phyloP scores from a whole-genome alignment of 2,113 vertebrate genomes.

The Taurulus bubalis region DNA sequence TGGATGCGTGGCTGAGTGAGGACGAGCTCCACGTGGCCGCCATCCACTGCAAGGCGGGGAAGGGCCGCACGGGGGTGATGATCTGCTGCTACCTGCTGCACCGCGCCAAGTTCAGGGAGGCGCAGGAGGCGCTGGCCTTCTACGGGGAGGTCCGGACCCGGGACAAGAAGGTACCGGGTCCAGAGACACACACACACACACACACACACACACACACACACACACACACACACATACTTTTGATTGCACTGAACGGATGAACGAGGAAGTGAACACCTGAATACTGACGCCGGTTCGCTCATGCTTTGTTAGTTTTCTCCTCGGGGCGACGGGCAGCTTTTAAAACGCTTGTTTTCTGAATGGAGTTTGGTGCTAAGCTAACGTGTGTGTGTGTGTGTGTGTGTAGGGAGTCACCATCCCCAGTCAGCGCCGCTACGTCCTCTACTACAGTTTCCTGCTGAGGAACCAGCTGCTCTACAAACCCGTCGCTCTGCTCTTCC shows the following conservation, averaged over 20 bases:
- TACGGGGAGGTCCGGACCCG: constrained; percentile 97
- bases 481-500: constrained; percentile 96
- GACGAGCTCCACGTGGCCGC: constrained; percentile 97
- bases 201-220: too few species aligned
- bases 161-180: constrained; percentile 91
- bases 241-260: too few species aligned
- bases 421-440: constrained; percentile 96
- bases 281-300: too few species aligned
- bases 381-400: background rate
- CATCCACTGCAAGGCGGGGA: constrained; percentile 99
- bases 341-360: too few species aligned
- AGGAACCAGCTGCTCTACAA: constrained; percentile 96
- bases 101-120: constrained; percentile 93
- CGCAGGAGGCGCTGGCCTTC: constrained; percentile 97
- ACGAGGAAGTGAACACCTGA: too few species aligned
- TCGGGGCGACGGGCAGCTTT: too few species aligned
- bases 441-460: constrained; percentile 98
- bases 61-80: constrained; percentile 98
- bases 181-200: too few species aligned
- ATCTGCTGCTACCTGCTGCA: constrained; percentile 99
- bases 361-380: too few species aligned
- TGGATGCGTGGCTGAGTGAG: constrained; percentile 97
- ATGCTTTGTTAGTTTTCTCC: too few species aligned
- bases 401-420: constrained; percentile 96
- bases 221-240: too few species aligned